Base-by-base conservation (phyloP, 37 sponge, comb jelly and placozoan genomes). In the Aphrocallistes beatrix region DNA sequence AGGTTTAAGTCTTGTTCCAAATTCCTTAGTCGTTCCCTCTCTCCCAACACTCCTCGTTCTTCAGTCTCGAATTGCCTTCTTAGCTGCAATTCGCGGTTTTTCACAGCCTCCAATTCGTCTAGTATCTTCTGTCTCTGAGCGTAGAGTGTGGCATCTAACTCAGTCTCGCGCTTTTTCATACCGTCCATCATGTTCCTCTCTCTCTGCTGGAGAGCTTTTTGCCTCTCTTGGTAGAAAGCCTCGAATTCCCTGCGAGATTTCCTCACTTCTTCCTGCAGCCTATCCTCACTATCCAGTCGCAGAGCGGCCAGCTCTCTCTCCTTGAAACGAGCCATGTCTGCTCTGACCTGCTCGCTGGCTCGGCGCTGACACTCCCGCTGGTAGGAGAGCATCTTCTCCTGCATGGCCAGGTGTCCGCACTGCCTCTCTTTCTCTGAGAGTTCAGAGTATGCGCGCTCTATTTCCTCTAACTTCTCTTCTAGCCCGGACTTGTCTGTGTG, bases 81-180 rank as follows among this genome's bases (percentile, higher is more conserved):
- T 1, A 30, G 28, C 3, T 60, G 28, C 3, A 60, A 19, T 13
- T 60, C 75, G 75, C 75, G 75, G 75, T 13, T 60, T 60, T 60
- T 60, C 10, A 60, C 75, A 60, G 28, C n/a, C 75, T 60, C 75
- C 25, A 60, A 28, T 60, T 60, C 75, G n/a, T 60, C 75, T 60
- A 60, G n/a, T 32, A 60, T 60, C 75, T 60, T 60, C 75, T 60
- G 75, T 60, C 75, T 60, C 75, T 60, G 75, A 3, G 75, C 8
- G 34, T 25, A 60, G 6, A 60, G 75, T 25, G 75, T 60, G 3
- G 75, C 75, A 60, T 60, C 75, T 60, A 60, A 60, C 21, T 60
- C 17, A 3, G 75, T 60, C n/a, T 60, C 75, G 34, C 75, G 75
- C n/a, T 60, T 13, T 28, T 60, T 60, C 75, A 60, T 60, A 28